Base-by-base conservation (phyloP, 2,888 invertebrate species). In the Orgyia antiqua region DNA sequence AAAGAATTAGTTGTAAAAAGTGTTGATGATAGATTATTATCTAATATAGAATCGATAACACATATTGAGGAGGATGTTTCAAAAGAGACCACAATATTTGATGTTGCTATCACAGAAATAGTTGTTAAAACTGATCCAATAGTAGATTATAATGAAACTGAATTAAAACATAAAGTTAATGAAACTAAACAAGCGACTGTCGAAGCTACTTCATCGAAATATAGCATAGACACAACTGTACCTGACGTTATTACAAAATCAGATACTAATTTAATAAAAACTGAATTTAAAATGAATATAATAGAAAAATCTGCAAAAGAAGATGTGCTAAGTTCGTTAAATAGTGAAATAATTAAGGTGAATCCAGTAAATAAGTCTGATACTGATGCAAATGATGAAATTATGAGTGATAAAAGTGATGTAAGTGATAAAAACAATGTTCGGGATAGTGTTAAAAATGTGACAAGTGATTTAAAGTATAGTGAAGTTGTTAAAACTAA, bases 401-500 rank as follows among this genome's bases (percentile, higher is more conserved):
- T n/a, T n/a, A n/a, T n/a, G n/a, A n/a, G n/a, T n/a, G 35, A 33
- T 17, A 27, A 3, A 15, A 31, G 24, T 19, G 19, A 28, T 13
- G 15, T 30, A 8, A 11, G 29, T 31, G 31, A 36, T 10, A 18
- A 13, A 7, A 24, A 29, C 9, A 15, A 24, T 24, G 13, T 47
- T 34, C 47, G 39, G 39, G 47, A 47, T 3, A 48, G 38, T 51
- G 45, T 51, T 45, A 52, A 39, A 39, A 19, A 21, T 12, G 48
- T 54, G 4, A 45, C 17, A 41, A 40, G 39, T 51, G 50, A 48
- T 30, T 34, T 53, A 33, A 43, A 31, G 10, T 60, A 62, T 39
- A 65, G 58, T 57, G 60, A 62, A 29, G 51, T 58, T 33, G 42
- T 58, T n/a, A 63, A 31, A 21, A 17, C 50, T 12, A 24, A 52